phyloP scores from a whole-genome alignment of 2,113 vertebrate species.

The Spermophilus dauricus region DNA sequence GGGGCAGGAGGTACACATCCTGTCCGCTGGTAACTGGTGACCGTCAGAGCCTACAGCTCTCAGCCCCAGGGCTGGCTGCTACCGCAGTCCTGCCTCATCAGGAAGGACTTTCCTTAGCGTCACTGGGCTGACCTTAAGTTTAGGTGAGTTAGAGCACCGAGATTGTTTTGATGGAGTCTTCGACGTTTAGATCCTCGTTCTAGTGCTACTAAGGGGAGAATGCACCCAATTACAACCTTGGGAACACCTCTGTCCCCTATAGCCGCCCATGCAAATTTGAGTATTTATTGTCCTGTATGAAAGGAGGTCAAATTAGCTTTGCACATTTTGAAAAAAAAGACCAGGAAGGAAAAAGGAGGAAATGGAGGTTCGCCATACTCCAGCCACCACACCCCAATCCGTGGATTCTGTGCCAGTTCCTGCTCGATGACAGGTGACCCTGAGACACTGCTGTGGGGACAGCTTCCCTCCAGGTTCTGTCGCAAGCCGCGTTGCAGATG shows the following conservation, averaged over 20 bases:
- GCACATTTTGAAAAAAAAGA: not conserved
- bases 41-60: no score
- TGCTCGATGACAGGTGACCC: no score
- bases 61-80: no score
- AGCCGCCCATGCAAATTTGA: constrained; percentile 70
- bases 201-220: no score
- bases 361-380: accelerated
- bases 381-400: accelerated
- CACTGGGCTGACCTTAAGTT: no score
- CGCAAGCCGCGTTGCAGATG: no score
- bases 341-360: not conserved
- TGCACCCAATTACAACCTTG: constrained; percentile 55
- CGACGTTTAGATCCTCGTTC: constrained; percentile 29
- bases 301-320: constrained; percentile 77
- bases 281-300: not conserved
- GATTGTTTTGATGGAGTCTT: constrained; percentile 73
- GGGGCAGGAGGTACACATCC: no score
- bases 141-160: not conserved
- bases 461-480: accelerated
- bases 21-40: no score
- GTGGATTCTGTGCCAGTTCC: accelerated
- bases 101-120: no score
- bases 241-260: constrained; percentile 72
- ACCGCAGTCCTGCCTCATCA: no score
- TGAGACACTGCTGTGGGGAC: accelerated